Evolutionary conservation across 2,888 invertebrate species (phyloP), one percentile per base, ranked within the genome.

Genomic region (Tetropium fuscum): DNA sequence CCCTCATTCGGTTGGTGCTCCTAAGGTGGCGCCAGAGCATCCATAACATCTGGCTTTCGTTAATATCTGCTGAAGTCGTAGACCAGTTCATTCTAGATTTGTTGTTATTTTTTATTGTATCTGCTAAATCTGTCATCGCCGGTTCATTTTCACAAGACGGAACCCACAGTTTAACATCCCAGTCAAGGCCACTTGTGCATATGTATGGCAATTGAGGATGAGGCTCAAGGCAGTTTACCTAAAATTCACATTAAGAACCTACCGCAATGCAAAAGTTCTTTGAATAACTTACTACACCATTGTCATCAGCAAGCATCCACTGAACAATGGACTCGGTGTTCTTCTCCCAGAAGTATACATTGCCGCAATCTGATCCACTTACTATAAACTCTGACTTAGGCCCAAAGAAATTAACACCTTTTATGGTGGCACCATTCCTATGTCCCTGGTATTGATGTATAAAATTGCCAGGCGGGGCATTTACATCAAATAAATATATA

Each of bases 371-470:
- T 1, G 95, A 96, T 0, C 98, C 98, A 36, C 96, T 96, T 6
- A 97, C 89, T 1, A 98, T 84, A 78, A 89, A 98, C 80, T 98
- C 93, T 67, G 94, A 94, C 69, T 88, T 87, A 0, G 95, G 93
- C 0, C 98, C 98, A 82, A 94, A 97, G 84, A 94, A 98, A 73
- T 95, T 91, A 0, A 97, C 95, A 0, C 95, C 95, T 81, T 97
- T 97, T 34, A 72, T 70, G 2, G 64, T 65, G 6, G 62, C 62
- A 5, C 63, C 59, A 36, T 63, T 66, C 36, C 90, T 82, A 73
- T 87, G 87, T 0, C 88, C 88, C 64, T 84, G 83, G 74, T 87
- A 88, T 5, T 83, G 81, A 59, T 85, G 85, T 0, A 83, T 80
- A 77, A 82, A 88, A 5, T 73, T 70, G 25, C 89, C 88, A 0